Evolutionary conservation across 2,113 vertebrate species (phyloP), one percentile per base, ranked within the genome.

Genomic region (Seriola aureovittata): DNA sequence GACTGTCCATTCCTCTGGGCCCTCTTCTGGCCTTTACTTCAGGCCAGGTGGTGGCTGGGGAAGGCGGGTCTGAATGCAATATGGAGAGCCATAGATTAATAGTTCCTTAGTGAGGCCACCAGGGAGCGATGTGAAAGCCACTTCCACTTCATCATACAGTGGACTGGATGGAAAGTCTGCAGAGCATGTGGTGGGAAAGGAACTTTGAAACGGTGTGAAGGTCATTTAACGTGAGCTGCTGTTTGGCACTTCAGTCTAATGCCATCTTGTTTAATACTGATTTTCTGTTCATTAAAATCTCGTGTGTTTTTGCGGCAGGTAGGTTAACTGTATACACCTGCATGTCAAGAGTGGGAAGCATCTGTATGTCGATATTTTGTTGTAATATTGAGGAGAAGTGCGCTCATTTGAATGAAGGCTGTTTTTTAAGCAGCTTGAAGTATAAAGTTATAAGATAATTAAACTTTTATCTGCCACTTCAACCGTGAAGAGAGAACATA

Each of bases 71-170:
- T 92, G 94, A 93, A 94, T 95, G 93, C 92, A 88, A 84, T 90
- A 93, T 90, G 89, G 92, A 92, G 83, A 82, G 85, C 81, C 84
- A 89, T 88, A 92, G 94, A 94, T 94, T 85, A 92, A 94, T 94
- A 92, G 92, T 92, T 93, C 78, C 91, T 91, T 88, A 91, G 86
- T 84, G 71, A 88, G 85, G 89, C 90, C 94, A 92, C 92, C 38
- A 91, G 95, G 95, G 94, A 95, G 92, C 80, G 65, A 89, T 91
- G 88, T 93, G 91, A 91, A 91, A 91, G 89, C 91, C 89, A 85
- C 87, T 88, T 90, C 85, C 87, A 91, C 92, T 93, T 92, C 82
- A 92, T 93, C 93, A 91, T 84, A 80, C 32, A 62, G 60, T 44
- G 66, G 81, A 81, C 79, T 81, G 81, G 77, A 80, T 59, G 74